phyloP scores from a whole-genome alignment of 1,140 invertebrate genomes.

The Pseudoatta argentina region DNA sequence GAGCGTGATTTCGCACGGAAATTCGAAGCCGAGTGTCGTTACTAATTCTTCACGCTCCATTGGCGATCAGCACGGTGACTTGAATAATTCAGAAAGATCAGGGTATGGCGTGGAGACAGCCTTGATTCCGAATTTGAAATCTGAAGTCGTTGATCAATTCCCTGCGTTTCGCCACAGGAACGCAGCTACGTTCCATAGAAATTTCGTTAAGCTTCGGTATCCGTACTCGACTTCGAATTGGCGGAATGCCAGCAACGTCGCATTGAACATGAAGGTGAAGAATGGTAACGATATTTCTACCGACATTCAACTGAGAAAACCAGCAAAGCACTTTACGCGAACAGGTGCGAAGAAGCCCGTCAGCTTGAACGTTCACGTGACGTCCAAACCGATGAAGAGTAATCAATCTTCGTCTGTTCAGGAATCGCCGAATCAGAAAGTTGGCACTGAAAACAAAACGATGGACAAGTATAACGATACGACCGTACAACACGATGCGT shows the following conservation, averaged over 20 bases:
- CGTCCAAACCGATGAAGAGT: conserved; percentile 2
- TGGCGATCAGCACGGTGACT: neutral
- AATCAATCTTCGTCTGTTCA: neutral
- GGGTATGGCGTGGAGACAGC: neutral
- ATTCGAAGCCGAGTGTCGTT: neutral
- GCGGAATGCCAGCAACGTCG: neutral
- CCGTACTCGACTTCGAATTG: conserved; percentile 31
- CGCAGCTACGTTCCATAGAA: neutral
- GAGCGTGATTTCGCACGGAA: neutral
- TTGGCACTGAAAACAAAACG: neutral
- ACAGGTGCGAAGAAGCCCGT: conserved; percentile 3
- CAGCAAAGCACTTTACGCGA: conserved; percentile 1
- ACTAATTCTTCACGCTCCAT: neutral
- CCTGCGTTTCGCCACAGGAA: neutral
- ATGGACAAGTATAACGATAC: neutral
- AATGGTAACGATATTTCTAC: neutral
- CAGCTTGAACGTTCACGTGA: neutral
- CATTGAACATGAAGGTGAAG: neutral
- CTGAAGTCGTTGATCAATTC: neutral
- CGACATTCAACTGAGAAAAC: neutral
- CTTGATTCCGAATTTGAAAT: conserved; percentile 44
- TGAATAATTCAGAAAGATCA: conserved; percentile 68
- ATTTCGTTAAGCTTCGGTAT: conserved; percentile 30
- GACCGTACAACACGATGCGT: neutral
- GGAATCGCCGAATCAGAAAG: conserved; percentile 21